Conservation (phyloP, 2,797 vertebrate species). For the Periparus ater region DNA sequence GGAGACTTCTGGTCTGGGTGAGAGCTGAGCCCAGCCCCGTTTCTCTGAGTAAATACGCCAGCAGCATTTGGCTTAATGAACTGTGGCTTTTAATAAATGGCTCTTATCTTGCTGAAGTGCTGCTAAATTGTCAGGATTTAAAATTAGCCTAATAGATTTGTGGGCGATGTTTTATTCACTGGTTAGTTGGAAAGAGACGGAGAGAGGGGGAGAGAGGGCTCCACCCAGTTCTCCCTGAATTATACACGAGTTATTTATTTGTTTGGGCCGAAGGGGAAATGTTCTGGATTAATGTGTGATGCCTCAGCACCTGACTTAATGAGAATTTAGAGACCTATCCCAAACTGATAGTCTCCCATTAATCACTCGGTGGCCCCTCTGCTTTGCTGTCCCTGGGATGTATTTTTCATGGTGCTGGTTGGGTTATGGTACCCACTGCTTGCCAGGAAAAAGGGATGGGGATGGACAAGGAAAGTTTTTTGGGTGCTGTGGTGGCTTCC, state of each 20-base stretch:
- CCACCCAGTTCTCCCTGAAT: conserved; percentile 72
- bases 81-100: conserved; percentile 83
- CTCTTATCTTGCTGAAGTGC: conserved; percentile 77
- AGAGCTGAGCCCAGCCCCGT: background rate
- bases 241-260: conserved; percentile 78
- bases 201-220: conserved; percentile 8
- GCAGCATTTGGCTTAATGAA: conserved; percentile 80
- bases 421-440: background rate
- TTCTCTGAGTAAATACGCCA: conserved; percentile 75
- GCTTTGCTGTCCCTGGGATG: background rate
- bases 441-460: background rate
- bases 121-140: conserved; percentile 82
- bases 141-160: conserved; percentile 81
- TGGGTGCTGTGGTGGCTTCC: background rate
- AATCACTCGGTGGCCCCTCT: conserved; percentile 65
- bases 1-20: background rate
- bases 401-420: background rate
- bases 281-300: conserved; percentile 77
- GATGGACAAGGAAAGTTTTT: background rate
- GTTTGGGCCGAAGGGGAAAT: conserved; percentile 78
- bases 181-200: conserved; percentile 46
- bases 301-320: conserved; percentile 76
- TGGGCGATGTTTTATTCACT: conserved; percentile 77
- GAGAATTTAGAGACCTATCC: conserved; percentile 76
- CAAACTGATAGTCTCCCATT: conserved; percentile 71